Evolutionary conservation across 2,113 vertebrate genomes (phyloP).

Genomic region (Passerina amoena): DNA sequence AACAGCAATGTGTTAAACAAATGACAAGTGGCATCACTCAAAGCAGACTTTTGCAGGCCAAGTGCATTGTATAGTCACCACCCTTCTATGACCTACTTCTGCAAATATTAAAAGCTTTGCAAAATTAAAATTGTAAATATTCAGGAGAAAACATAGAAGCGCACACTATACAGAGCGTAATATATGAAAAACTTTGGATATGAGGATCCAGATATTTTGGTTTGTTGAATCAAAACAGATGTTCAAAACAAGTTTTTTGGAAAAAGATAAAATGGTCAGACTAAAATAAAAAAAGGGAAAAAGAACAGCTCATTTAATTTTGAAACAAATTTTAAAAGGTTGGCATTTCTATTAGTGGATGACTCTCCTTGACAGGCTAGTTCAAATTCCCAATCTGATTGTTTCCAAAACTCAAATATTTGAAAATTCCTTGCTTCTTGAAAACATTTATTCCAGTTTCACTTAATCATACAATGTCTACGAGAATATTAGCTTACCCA

Average conservation of each 20-base stretch:
- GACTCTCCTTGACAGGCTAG: background rate
- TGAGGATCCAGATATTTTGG: background rate
- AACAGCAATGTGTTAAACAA: background rate
- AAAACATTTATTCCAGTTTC: background rate
- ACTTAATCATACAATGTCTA: background rate
- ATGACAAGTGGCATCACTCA: background rate
- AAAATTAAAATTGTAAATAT: background rate
- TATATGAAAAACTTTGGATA: background rate
- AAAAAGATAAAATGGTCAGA: background rate
- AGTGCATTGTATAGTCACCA: background rate
- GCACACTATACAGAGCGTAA: background rate
- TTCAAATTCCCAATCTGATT: background rate
- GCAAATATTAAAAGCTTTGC: background rate
- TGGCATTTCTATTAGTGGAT: background rate
- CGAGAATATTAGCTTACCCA: background rate
- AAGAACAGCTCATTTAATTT: fast-evolving
- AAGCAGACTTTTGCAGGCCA: background rate
- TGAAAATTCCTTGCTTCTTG: background rate
- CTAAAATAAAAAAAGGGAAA: background rate
- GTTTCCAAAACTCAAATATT: background rate
- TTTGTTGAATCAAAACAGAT: background rate
- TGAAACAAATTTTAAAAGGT: background rate
- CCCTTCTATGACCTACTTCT: background rate
- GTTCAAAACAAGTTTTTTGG: background rate
- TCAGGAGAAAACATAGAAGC: background rate